These are phyloP conservation scores for Pocillopora damicornis DNA, from an alignment of 64 coral and sea anemone genomes.

Conservation along the genomic window DNA sequence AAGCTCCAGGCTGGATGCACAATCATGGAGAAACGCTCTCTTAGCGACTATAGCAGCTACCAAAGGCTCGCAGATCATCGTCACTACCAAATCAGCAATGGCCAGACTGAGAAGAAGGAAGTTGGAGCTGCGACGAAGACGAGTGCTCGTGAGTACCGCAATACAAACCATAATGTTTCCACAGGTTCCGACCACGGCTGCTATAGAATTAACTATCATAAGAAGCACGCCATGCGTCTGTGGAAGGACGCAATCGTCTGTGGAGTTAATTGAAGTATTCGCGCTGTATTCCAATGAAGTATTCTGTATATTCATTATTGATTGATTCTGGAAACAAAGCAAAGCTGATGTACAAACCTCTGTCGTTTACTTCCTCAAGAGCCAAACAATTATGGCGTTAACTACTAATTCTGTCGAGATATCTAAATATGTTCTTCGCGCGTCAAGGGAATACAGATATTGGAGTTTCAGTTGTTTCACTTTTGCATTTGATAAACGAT, in stretches of 20 bases:
- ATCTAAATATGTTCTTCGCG: no score
- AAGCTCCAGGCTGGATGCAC: not conserved
- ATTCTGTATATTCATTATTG: no score
- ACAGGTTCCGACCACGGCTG: not conserved
- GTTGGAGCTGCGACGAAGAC: constrained; percentile 11
- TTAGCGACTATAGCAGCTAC: constrained; percentile 5
- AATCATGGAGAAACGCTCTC: constrained; percentile 13
- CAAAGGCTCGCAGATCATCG: constrained; percentile 31
- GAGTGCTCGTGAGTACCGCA: not conserved
- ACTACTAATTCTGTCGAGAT: no score
- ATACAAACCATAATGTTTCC: not conserved
- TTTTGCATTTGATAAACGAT: no score
- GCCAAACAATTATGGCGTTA: no score
- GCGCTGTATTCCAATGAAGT: no score
- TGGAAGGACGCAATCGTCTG: constrained; percentile 2
- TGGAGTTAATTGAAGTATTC: not conserved
- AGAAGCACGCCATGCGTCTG: not conserved
- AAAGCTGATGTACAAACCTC: no score
- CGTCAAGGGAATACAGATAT: no score
- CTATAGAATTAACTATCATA: not conserved
- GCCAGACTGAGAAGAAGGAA: constrained; percentile 45
- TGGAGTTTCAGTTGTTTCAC: no score
- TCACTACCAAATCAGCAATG: constrained; percentile 39
- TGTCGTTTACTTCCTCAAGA: no score
- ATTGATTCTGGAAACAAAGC: no score